Percentiles rank a stretch among this genome's conserved stretches.
phyloP scores from a whole-genome alignment of 2,888 invertebrate genomes.

The Acronicta leporina region DNA sequence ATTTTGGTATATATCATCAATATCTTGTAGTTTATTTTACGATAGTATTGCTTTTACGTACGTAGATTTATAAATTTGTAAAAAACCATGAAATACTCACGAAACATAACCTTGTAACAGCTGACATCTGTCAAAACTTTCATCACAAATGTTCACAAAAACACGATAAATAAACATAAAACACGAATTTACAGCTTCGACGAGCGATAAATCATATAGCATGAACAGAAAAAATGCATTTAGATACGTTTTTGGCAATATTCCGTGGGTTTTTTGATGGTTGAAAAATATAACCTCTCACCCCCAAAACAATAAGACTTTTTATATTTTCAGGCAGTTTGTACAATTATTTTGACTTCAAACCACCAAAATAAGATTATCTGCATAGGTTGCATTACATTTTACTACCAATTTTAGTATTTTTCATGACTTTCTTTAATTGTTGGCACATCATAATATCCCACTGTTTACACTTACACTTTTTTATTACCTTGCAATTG shows the following conservation, averaged over 20 bases:
- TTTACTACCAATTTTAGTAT: not conserved
- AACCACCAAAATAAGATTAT: constrained; percentile 1
- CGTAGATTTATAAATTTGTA: constrained; percentile 15
- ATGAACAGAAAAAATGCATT: constrained; percentile 65
- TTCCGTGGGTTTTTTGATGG: constrained; percentile 71
- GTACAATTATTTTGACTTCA: constrained; percentile 6
- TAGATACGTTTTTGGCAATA: constrained; percentile 77
- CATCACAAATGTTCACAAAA: constrained; percentile 86
- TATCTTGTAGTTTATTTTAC: constrained; percentile 14
- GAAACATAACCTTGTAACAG: constrained; percentile 69
- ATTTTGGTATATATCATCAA: not conserved
- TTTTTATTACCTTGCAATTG: constrained; percentile 19
- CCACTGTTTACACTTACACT: constrained; percentile 49
- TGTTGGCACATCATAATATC: constrained; percentile 18
- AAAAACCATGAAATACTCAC: constrained; percentile 66
- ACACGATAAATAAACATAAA: constrained; percentile 67
- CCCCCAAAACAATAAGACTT: constrained; percentile 52
- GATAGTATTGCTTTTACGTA: constrained; percentile 5
- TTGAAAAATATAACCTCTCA: constrained; percentile 77
- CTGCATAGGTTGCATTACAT: not conserved
- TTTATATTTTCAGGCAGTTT: constrained; percentile 22
- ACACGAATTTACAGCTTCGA: constrained; percentile 59
- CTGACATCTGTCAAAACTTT: constrained; percentile 87
- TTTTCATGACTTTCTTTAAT: constrained; percentile 9
- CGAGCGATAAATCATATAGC: constrained; percentile 56